Conservation (phyloP, 2,888 invertebrate species). For the Suillia variegata region DNA sequence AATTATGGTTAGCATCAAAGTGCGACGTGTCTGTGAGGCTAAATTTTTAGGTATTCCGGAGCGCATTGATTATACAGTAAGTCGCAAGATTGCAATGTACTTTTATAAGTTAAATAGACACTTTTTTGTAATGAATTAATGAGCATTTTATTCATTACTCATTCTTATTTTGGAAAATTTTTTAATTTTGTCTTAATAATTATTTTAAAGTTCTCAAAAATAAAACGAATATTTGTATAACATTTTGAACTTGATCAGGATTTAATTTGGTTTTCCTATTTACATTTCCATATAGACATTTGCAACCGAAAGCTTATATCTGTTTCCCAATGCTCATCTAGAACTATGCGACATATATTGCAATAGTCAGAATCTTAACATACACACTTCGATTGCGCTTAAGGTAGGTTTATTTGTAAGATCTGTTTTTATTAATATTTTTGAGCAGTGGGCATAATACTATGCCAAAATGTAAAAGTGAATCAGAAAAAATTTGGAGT, state of each 20-base stretch:
- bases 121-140: neutral
- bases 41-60: constrained; percentile 74
- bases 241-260: too few species aligned
- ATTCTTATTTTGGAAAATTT: neutral
- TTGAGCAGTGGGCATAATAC: too few species aligned
- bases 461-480: too few species aligned
- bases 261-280: too few species aligned
- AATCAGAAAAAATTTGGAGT: too few species aligned
- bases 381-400: constrained; percentile 56
- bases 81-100: constrained; percentile 14
- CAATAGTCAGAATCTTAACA: constrained; percentile 51
- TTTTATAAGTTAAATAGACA: neutral
- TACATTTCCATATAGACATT: constrained; percentile 48
- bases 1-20: constrained; percentile 95
- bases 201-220: too few species aligned
- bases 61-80: constrained; percentile 59
- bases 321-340: constrained; percentile 59
- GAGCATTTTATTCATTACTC: neutral
- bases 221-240: too few species aligned
- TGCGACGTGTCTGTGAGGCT: constrained; percentile 78
- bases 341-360: constrained; percentile 62
- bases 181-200: too few species aligned
- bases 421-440: too few species aligned
- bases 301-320: constrained; percentile 54
- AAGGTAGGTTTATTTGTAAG: constrained; percentile 48